Evolutionary conservation across 2,888 invertebrate genomes (phyloP), one percentile per base, ranked within the genome.

Genomic region (Habroteleia sp.): DNA sequence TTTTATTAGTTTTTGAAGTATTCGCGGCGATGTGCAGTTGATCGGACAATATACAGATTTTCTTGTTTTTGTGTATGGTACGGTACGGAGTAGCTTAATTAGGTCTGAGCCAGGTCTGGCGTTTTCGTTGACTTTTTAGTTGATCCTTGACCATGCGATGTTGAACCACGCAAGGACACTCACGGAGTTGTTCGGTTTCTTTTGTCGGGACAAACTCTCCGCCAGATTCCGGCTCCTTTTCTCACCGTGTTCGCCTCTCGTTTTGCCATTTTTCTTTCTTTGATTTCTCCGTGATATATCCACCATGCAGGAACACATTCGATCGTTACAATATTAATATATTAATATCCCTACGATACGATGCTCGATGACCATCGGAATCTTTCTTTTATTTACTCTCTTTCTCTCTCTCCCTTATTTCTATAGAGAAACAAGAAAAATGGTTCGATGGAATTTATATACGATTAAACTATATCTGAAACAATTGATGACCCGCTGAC

Each of bases 41-140:
- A n/a, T n/a, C n/a, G n/a, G n/a, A n/a, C n/a, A 8, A 33, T 39
- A 42, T 54, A 50, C 54, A 41, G 48, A 48, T 58, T 58, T 68
- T 50, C 62, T 54, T 17, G 56, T 54, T 54, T 62, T 71, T 52
- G 60, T 62, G 23, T 48, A 50, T 17, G 44, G 23, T 39, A 23
- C 52, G 60, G 46, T 52, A 60, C 35, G 37, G 69, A 46, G 63
- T 56, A 63, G 71, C 63, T 71, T 71, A 71, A 71, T 71, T 71
- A 71, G 63, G 60, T 44, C 35, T 46, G 54, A n/a, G 42, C 31
- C 35, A 39, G 42, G 44, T 23, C 37, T 14, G 39, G 3, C 37
- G 44, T 63, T 33, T 44, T 71, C 56, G 56, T 63, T n/a, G 72
- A 72, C 41, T 72, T 72, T 63, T 72, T 63, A 31, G 63, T 5